Conservation (phyloP, 2,113 vertebrate genomes). For the Mobula hypostoma region DNA sequence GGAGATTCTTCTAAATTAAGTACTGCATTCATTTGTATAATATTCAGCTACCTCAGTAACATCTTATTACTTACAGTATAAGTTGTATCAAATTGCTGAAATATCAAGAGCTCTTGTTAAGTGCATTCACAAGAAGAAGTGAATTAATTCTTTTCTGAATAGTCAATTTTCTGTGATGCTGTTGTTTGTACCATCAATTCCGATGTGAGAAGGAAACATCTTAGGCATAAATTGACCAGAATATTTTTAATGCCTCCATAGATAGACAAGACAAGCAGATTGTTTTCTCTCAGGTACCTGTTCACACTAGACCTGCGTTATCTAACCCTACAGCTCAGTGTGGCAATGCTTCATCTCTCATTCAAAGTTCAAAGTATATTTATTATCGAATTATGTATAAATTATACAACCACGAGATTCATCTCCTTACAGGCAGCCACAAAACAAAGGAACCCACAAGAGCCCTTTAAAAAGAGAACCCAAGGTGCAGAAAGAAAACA, state of each 20-base stretch:
- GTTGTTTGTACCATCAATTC: background rate
- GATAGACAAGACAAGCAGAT: background rate
- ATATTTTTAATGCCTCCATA: background rate
- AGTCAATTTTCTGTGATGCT: background rate
- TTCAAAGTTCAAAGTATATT: no score
- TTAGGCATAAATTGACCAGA: background rate
- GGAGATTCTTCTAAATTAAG: constrained; percentile 61
- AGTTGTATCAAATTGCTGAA: background rate
- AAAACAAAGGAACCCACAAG: no score
- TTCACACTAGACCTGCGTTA: background rate
- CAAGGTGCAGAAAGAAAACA: no score
- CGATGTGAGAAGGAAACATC: background rate
- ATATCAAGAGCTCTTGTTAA: background rate
- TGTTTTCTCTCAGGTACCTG: background rate
- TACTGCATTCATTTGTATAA: constrained; percentile 64
- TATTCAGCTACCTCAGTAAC: constrained; percentile 62
- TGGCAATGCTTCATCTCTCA: background rate
- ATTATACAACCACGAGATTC: no score
- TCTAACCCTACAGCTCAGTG: background rate
- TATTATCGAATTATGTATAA: no score
- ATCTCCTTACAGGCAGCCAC: no score
- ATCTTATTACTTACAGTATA: constrained; percentile 45
- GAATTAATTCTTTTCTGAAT: background rate
- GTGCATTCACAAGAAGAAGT: background rate
- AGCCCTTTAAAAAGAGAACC: no score